Evolutionary conservation across 2,797 vertebrate species (phyloP).

Genomic region (Fistularia commersonii): DNA sequence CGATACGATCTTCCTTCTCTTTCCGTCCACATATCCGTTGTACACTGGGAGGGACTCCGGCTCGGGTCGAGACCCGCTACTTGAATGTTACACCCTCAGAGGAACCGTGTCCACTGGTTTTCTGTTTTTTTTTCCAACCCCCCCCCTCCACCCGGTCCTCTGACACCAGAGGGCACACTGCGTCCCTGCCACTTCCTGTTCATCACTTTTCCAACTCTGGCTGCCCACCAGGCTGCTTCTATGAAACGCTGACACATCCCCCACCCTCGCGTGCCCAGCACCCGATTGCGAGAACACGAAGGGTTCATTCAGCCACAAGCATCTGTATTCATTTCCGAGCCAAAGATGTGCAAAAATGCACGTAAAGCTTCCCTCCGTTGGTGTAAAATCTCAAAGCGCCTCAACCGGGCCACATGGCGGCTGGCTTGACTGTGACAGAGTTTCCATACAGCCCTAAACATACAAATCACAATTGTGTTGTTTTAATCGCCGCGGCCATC

Average conservation of each 20-base stretch:
- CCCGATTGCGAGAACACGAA: constrained; percentile 3
- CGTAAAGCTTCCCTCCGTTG: too few relatives aligned
- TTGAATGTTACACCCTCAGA: constrained; percentile 15
- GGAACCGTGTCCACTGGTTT: constrained; percentile 27
- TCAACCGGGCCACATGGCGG: constrained; percentile 1
- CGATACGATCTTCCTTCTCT: constrained; percentile 28
- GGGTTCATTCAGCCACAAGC: too few relatives aligned
- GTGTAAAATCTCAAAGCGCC: constrained; percentile 11
- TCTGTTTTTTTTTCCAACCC: constrained; percentile 1
- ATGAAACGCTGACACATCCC: constrained; percentile 31
- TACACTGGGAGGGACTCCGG: constrained; percentile 9
- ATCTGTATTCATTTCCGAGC: too few relatives aligned
- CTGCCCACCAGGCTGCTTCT: constrained; percentile 45
- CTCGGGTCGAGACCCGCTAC: constrained; percentile 9
- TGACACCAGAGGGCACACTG: constrained; percentile 44
- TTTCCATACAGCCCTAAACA: constrained; percentile 19
- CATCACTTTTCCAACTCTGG: constrained; percentile 55
- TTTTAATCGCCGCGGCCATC: constrained; percentile 39
- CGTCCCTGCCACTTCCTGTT: constrained; percentile 68
- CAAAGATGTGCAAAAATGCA: too few relatives aligned
- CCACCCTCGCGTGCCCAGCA: constrained; percentile 3
- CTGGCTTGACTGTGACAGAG: constrained; percentile 14
- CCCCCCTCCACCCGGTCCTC: constrained; percentile 22
- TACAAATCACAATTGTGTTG: constrained; percentile 48
- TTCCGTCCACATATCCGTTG: constrained; percentile 9